These are phyloP conservation scores for Caenorhabditis japonica DNA, from an alignment of 2,888 invertebrate genomes.

Conservation along the genomic window DNA sequence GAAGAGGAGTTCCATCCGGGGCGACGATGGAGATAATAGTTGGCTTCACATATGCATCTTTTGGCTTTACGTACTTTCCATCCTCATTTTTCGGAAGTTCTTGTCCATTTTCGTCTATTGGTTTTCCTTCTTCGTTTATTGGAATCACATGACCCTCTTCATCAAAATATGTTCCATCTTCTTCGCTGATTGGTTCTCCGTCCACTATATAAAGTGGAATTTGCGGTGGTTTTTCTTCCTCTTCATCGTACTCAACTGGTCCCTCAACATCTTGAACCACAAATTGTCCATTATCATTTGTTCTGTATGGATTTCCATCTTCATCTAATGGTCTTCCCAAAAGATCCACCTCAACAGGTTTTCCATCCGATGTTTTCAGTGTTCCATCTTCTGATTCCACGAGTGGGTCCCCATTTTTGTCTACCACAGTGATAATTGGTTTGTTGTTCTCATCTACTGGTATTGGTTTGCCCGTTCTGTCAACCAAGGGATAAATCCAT, in stretches of 20 bases:
- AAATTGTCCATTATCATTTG: constrained; percentile 55
- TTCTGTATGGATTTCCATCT: constrained; percentile 54
- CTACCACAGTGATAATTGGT: constrained; percentile 59
- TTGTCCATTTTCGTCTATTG: constrained; percentile 57
- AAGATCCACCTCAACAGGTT: constrained; percentile 30
- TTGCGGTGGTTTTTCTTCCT: constrained; percentile 25
- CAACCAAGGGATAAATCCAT: constrained; percentile 69
- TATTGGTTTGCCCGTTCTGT: constrained; percentile 59
- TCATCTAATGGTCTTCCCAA: constrained; percentile 57
- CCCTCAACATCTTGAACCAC: constrained; percentile 37
- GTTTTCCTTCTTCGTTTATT: constrained; percentile 51
- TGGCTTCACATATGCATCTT: constrained; percentile 5
- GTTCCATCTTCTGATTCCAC: constrained; percentile 43
- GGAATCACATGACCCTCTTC: constrained; percentile 55
- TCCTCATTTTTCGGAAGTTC: constrained; percentile 58
- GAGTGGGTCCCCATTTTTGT: constrained; percentile 53
- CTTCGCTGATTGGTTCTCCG: constrained; percentile 56
- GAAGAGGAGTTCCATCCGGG: constrained; percentile 43
- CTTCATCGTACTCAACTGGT: constrained; percentile 37
- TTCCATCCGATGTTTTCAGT: constrained; percentile 49
- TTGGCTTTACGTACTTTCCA: constrained; percentile 50
- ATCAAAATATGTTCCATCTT: constrained; percentile 58
- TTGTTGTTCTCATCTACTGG: constrained; percentile 56
- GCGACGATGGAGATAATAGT: constrained; percentile 27
- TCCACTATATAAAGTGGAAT: constrained; percentile 51